Percentiles rank a stretch among this genome's conserved stretches.
Conservation (phyloP, 2,888 invertebrate species). For the Hedya salicella region DNA sequence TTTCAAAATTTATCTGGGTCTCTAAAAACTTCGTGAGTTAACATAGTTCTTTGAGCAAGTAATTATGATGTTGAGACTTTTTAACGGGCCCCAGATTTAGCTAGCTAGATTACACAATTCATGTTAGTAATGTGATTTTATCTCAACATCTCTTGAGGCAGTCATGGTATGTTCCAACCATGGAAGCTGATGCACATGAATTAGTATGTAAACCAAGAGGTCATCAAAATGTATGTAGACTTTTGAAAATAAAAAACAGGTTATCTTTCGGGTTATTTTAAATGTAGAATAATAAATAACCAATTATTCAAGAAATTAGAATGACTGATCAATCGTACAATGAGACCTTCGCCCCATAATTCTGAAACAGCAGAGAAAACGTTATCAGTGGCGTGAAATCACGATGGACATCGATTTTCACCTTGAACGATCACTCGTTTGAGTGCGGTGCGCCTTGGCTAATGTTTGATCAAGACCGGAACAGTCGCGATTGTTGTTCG, state of each 20-base stretch:
- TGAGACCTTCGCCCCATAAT: conserved; percentile 27
- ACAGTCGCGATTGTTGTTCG: conserved; percentile 55
- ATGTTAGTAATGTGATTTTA: not conserved
- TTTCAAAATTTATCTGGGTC: conserved; percentile 62
- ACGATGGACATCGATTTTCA: conserved; percentile 72
- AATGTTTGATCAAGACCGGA: conserved; percentile 65
- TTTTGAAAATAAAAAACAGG: too few relatives aligned
- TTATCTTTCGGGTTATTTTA: too few relatives aligned
- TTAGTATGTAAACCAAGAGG: too few relatives aligned
- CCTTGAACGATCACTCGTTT: conserved; percentile 70
- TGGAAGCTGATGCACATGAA: too few relatives aligned
- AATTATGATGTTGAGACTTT: conserved; percentile 7
- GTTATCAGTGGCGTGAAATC: conserved; percentile 68
- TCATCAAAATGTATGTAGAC: too few relatives aligned
- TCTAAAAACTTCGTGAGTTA: conserved; percentile 32
- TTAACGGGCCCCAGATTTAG: not conserved
- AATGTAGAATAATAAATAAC: not conserved
- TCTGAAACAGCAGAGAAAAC: conserved; percentile 50
- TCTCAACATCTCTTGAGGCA: too few relatives aligned
- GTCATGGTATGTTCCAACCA: too few relatives aligned
- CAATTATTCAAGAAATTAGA: not conserved
- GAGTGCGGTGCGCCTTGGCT: conserved; percentile 55
- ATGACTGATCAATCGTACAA: conserved; percentile 15
- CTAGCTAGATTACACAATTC: not conserved
- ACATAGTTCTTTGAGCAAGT: conserved; percentile 13